These are phyloP conservation scores for Manduca sexta DNA, from an alignment of 1,140 invertebrate species.

Conservation along the genomic window DNA sequence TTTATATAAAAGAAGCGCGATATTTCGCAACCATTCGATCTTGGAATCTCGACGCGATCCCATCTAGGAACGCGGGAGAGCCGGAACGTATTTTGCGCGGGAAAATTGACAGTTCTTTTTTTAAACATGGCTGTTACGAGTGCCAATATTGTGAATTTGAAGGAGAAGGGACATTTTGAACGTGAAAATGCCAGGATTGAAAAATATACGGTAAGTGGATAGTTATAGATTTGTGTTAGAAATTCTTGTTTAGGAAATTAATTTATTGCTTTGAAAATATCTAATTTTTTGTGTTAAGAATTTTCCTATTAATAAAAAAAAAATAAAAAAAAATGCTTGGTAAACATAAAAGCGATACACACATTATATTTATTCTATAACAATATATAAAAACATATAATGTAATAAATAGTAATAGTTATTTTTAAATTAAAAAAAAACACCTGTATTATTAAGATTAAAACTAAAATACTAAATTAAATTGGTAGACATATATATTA, in stretches of 20 bases:
- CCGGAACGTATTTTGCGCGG: constrained; percentile 43
- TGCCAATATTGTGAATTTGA: constrained; percentile 57
- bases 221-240: not conserved
- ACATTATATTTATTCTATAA: too few species aligned
- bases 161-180: constrained; percentile 58
- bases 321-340: too few species aligned
- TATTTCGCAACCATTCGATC: constrained; percentile 62
- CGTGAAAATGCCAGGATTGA: constrained; percentile 55
- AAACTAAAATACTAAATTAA: too few species aligned
- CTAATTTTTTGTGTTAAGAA: not conserved
- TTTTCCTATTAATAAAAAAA: too few species aligned
- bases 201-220: constrained; percentile 54
- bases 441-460: too few species aligned
- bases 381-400: too few species aligned
- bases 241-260: too few species aligned
- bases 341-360: too few species aligned
- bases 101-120: constrained; percentile 46
- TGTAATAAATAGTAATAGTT: too few species aligned
- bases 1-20: constrained; percentile 64
- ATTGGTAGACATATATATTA: too few species aligned
- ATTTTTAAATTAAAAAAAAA: too few species aligned
- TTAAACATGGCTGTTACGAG: constrained; percentile 59
- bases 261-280: too few species aligned
- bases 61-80: constrained; percentile 47
- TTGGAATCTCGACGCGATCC: constrained; percentile 61